Base-by-base conservation (phyloP, 2,797 vertebrate species). In the Cossypha heuglini region DNA sequence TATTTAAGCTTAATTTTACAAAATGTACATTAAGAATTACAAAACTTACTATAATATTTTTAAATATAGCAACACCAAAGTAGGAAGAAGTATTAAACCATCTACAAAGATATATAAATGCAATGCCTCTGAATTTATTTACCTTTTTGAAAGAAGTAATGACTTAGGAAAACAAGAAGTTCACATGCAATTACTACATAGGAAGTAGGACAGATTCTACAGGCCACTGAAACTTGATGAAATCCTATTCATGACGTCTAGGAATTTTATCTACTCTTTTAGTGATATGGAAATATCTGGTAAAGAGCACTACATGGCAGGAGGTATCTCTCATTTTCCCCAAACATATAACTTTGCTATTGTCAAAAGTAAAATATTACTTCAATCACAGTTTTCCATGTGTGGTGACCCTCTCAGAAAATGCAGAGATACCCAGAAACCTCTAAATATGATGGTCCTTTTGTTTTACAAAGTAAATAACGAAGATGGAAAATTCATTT, bases 141-240 rank as follows among this genome's bases (percentile, higher is more conserved):
- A 81, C 21, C 4, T 82, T 79, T 87, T 59, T 88, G 57, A 77
- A 92, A 78, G 42, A 68, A 68, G 16, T 19, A 52, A 46, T n/a
- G 10, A 52, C 26, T 61, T 66, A 31, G 26, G 29, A 77, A 93
- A 90, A 67, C 6, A 71, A 31, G 19, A 35, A 57, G 19, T 58
- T 73, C 37, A 61, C 26, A 25, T 54, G 14, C 16, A n/a, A 19
- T 76, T 62, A 48, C 4, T 13, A 82, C 20, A 51, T 2, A 61
- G 14, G 64, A 54, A 75, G n/a, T 63, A 5, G 26, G 28, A 46
- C 26, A 78, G 77, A 85, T 79, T 75, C 85, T 78, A 67, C n/a
- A 76, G 42, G 33, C 33, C 33, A 35, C 33, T 35, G 33, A 35
- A 35, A 35, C 33, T 35, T 35, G 33, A 35, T 35, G 33, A 35